Conservation (phyloP, 1,140 invertebrate species). For the Cyrtorhinus lividipennis region DNA sequence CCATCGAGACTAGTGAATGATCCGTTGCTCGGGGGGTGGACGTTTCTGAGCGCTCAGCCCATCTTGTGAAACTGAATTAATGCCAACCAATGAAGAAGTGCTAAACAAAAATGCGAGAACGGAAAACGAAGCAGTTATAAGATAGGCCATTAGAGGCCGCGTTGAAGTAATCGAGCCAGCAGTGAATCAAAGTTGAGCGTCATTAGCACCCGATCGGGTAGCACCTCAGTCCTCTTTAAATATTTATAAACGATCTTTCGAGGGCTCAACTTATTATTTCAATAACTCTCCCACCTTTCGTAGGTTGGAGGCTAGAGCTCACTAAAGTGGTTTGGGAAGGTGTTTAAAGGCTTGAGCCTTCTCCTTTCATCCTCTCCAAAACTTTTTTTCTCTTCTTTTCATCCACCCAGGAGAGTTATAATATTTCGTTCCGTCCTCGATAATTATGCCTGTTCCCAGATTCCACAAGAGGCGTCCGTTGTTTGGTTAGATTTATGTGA, state of each 20-base stretch:
- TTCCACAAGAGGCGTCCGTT: not conserved
- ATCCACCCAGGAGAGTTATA: too few relatives aligned
- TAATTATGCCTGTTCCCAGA: constrained; percentile 8
- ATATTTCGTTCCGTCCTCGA: constrained; percentile 3
- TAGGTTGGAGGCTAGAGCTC: too few relatives aligned
- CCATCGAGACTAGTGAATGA: too few relatives aligned
- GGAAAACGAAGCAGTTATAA: too few relatives aligned
- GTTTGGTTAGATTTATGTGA: constrained; percentile 6
- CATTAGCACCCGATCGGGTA: constrained; percentile 8
- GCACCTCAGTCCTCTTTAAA: constrained; percentile 3
- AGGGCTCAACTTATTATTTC: constrained; percentile 5
- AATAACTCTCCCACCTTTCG: constrained; percentile 6
- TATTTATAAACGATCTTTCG: constrained; percentile 10
- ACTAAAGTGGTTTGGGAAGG: constrained; percentile 5
- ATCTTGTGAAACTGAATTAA: not conserved
- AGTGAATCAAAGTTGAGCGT: constrained; percentile 6
- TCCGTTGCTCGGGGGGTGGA: too few relatives aligned
- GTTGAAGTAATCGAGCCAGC: not conserved
- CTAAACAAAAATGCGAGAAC: not conserved
- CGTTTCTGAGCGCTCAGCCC: too few relatives aligned
- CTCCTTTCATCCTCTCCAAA: not conserved
- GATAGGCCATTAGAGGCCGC: not conserved
- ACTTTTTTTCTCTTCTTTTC: too few relatives aligned
- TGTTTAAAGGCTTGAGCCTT: not conserved
- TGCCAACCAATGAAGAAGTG: not conserved